Conservation (phyloP, 2,888 invertebrate species). For the Elysia crispata region DNA sequence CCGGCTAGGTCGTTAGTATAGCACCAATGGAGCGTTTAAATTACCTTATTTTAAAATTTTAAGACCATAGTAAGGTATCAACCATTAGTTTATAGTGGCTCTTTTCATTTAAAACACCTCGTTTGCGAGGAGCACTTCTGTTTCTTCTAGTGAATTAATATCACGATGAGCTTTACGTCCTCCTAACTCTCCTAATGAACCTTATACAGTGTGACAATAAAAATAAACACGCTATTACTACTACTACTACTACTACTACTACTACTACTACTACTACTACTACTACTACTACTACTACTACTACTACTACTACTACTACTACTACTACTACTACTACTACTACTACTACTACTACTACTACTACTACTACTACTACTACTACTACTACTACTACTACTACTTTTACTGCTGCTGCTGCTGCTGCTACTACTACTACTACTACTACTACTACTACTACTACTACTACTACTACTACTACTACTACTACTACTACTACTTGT, state of each 20-base stretch:
- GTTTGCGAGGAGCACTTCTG: too few relatives aligned
- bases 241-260: constrained; percentile 25
- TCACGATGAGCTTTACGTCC: too few relatives aligned
- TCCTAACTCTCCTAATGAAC: too few relatives aligned
- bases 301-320: constrained; percentile 28
- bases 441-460: constrained; percentile 7
- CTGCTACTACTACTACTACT: constrained; percentile 23
- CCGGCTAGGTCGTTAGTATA: too few relatives aligned
- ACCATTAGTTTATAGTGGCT: too few relatives aligned
- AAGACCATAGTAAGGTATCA: too few relatives aligned
- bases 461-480: constrained; percentile 28
- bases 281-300: constrained; percentile 26
- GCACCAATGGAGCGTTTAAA: too few relatives aligned
- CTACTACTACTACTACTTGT: constrained; percentile 26
- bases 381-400: constrained; percentile 28
- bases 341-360: constrained; percentile 26
- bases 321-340: constrained; percentile 25
- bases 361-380: constrained; percentile 28
- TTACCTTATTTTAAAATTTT: too few relatives aligned
- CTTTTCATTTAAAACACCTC: too few relatives aligned
- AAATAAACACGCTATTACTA: too few relatives aligned
- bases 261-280: constrained; percentile 12
- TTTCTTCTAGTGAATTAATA: too few relatives aligned
- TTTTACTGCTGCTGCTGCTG: constrained; percentile 6
- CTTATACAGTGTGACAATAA: too few relatives aligned